Base-by-base conservation (phyloP, 2,797 vertebrate genomes). In the Varecia variegata region DNA sequence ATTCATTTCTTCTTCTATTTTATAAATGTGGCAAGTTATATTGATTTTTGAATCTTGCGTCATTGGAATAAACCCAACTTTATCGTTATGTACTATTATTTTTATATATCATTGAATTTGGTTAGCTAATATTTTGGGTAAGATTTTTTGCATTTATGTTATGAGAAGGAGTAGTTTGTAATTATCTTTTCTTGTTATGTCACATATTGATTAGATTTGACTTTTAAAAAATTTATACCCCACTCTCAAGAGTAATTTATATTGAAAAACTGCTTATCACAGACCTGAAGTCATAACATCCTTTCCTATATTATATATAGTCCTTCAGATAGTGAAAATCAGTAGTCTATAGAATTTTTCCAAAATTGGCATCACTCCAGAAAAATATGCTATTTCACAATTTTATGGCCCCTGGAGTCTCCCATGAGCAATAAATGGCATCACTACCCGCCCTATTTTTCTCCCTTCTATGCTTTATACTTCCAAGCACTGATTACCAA, bases 371-470 rank as follows among this genome's bases (percentile, higher is more conserved):
- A 88, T 94, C 91, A 96, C 92, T 94, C 90, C 89, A 73, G 23
- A 95, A 97, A 79, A 86, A 30, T 71, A 92, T 7, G 7, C 40
- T 84, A 50, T 62, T 97, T 96, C 52, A 80, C 73, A 96, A 43
- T 86, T 97, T 67, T 32, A 92, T 92, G 92, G 76, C 54, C 62
- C 13, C 58, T 68, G 40, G 35, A 65, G 32, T 60, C 14, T 21
- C 50, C 18, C 4, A 18, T 71, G 89, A 89, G 54, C 15, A 76
- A 90, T 32, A 86, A 62, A 54, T 14, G 11, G 6, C 6, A 74
- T 58, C 35, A 68, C 11, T 71, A 7, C 18, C 25, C 45, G 4
- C 21, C 50, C 7, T 8, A 67, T 52, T 88, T 65, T 11, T 68
- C 3, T 0, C 6, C 8, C 20, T 38, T 58, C 23, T 82, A 18